Base-by-base conservation (phyloP, 2,113 vertebrate genomes). In the Galbula dea region DNA sequence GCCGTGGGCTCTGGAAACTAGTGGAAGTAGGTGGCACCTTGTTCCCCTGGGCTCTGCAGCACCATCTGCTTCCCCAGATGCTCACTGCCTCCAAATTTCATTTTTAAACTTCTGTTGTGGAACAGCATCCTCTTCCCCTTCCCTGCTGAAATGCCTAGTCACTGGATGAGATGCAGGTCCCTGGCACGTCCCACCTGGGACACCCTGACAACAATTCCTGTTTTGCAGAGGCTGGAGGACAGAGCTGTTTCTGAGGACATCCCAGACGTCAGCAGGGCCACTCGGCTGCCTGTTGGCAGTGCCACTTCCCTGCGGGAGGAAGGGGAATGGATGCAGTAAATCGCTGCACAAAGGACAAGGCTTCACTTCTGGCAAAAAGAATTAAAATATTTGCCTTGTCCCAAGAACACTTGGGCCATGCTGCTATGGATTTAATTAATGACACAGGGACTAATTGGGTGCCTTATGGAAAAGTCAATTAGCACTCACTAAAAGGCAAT, bases 81-180 rank as follows among this genome's bases (percentile, higher is more conserved):
- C 23, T 36, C 22, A 19, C 6, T 1, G 1, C 37, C 26, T 73
- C 29, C 15, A 49, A 32, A 55, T 15, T 27, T 23, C 7, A 2
- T 32, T 49, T 10, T 4, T 14, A 73, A 83, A 72, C 29, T 74
- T 18, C 36, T 17, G 21, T 23, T 51, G 30, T 1, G 30, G 48
- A 57, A 57, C 48, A 73, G 71, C 15, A 55, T 13, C 30, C 39
- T 55, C 58, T 66, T 11, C 11, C 34, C 18, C 45, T 83, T 14
- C 46, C 23, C 43, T 63, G 65, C 26, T 48, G 14, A 39, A 62
- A 32, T 14, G 32, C 22, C 27, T 21, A 1, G 3, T 9, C 26
- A 7, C 49, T 0, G 0, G 45, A 9, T 0, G 2, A 52, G 46
- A 22, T 9, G 46, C 23, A 43, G 49, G 15, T 46, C 58, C 41